These are phyloP conservation scores for Bubalus kerabau DNA, from an alignment of 2,113 vertebrate species.

Conservation along the genomic window DNA sequence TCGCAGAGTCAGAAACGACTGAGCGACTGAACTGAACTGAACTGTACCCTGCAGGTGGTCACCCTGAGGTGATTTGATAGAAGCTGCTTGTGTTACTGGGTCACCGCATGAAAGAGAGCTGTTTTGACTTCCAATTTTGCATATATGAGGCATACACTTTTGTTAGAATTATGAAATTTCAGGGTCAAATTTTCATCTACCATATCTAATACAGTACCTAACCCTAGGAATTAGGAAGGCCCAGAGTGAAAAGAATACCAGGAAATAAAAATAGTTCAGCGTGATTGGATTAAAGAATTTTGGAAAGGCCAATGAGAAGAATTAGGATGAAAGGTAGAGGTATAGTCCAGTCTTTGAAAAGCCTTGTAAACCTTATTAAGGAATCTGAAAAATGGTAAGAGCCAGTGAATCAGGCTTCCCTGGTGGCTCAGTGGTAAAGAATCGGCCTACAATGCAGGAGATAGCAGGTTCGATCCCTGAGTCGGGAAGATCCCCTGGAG, in stretches of 20 bases:
- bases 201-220: neutral
- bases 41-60: neutral
- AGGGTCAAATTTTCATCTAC: neutral
- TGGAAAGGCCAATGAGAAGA: neutral
- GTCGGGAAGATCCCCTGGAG: neutral
- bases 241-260: neutral
- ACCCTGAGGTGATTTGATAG: neutral
- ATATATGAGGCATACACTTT: neutral
- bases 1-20: rapidly evolving
- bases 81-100: neutral
- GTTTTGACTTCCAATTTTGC: neutral
- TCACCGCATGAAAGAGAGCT: neutral
- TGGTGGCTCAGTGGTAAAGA: neutral
- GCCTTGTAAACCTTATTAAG: neutral
- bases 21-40: no score
- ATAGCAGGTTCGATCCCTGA: neutral
- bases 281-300: neutral
- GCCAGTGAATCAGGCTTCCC: neutral
- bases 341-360: neutral
- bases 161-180: neutral
- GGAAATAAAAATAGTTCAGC: neutral
- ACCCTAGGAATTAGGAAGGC: neutral
- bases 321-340: neutral
- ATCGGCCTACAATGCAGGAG: neutral
- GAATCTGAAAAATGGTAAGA: neutral